A percentile compares a stretch with the other conserved stretches of the same genome.
These are phyloP conservation scores for Lepeophtheirus salmonis DNA, from an alignment of 1,140 invertebrate species.

Conservation along the genomic window DNA sequence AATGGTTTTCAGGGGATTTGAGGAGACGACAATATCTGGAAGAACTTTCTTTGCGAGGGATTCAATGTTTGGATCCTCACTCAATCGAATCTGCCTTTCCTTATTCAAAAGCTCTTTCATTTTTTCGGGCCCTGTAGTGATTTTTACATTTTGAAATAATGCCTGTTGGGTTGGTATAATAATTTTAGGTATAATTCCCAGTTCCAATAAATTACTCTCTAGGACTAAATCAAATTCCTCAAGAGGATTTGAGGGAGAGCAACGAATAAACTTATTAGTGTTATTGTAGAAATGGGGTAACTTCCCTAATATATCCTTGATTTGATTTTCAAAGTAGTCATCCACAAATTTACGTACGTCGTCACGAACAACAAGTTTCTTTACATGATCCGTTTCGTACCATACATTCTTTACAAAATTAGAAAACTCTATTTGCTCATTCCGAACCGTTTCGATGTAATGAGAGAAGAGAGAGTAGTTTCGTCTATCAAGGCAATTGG, in stretches of 20 bases:
- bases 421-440: neutral
- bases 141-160: neutral
- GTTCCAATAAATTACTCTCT: neutral
- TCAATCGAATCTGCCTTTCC: neutral
- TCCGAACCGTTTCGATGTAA: neutral
- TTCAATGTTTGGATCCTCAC: slow-evolving; percentile 4
- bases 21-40: neutral
- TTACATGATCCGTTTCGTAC: neutral
- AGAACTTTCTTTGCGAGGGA: neutral
- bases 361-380: neutral
- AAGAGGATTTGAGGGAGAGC: neutral
- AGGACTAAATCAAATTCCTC: neutral
- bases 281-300: neutral
- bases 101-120: neutral
- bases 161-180: neutral
- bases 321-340: neutral
- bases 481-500: neutral
- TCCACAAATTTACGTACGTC: neutral
- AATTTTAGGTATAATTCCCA: neutral
- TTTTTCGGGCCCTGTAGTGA: neutral
- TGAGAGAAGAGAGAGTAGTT: neutral
- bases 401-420: neutral
- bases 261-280: neutral
- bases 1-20: neutral
- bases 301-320: neutral